Percentiles rank a stretch among this genome's conserved stretches.
Evolutionary conservation across 2,888 invertebrate genomes (phyloP).

Genomic region (Scaptodrosophila latifasciaeformis): DNA sequence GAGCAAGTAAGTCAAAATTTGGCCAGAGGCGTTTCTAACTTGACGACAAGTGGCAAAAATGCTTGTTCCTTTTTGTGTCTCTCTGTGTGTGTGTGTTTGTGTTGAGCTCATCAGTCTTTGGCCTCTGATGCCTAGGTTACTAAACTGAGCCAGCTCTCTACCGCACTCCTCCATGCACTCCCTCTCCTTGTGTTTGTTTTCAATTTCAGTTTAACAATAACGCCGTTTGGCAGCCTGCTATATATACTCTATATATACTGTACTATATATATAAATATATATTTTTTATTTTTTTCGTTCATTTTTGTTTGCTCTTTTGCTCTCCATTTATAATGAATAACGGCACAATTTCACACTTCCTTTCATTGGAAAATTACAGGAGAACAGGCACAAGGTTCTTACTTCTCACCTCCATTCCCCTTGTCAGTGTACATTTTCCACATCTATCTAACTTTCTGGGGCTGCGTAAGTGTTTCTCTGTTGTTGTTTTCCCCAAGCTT

Average conservation of each 20-base stretch:
- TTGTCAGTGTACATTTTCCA: not conserved
- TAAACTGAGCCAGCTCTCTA: too few relatives aligned
- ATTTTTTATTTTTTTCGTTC: not conserved
- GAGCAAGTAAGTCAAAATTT: conserved; percentile 28
- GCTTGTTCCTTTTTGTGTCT: conserved; percentile 14
- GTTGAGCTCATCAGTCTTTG: not conserved
- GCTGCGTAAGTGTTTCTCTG: conserved; percentile 28
- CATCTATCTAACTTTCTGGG: conserved; percentile 1
- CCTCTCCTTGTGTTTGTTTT: conserved; percentile 36
- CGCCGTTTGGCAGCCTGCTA: conserved; percentile 12
- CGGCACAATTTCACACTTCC: conserved; percentile 49
- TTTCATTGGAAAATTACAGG: conserved; percentile 38
- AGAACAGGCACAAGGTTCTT: not conserved
- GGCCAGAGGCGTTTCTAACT: conserved; percentile 13
- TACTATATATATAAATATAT: conserved; percentile 4
- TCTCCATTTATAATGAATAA: conserved; percentile 35
- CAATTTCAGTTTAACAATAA: conserved; percentile 47
- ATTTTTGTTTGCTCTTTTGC: not conserved
- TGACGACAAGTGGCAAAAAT: conserved; percentile 13
- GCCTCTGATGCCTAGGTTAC: not conserved
- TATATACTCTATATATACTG: not conserved
- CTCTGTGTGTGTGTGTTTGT: conserved; percentile 6
- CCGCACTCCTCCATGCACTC: too few relatives aligned
- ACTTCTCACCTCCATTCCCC: not conserved
- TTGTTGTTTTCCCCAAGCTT: conserved; percentile 23